These are phyloP conservation scores for Melitaea cinxia DNA, from an alignment of 1,140 invertebrate genomes.

Conservation along the genomic window DNA sequence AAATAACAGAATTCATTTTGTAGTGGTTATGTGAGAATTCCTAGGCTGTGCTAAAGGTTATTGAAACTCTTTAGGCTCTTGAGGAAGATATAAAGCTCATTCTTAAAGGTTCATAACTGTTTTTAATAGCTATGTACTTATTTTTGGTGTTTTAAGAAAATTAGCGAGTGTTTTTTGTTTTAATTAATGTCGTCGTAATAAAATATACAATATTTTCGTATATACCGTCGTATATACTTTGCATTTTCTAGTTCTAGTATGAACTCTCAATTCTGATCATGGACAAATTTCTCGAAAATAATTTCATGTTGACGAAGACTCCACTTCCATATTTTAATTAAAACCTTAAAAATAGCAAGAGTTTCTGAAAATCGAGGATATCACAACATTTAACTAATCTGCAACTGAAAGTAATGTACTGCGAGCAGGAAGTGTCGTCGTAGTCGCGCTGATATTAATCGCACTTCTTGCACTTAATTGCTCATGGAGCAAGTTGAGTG, in stretches of 20 bases:
- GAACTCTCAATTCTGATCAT: too few relatives aligned
- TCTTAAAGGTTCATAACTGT: too few relatives aligned
- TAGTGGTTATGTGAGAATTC: conserved; percentile 9
- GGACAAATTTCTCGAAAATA: too few relatives aligned
- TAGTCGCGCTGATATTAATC: conserved; percentile 37
- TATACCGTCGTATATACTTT: too few relatives aligned
- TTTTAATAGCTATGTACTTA: too few relatives aligned
- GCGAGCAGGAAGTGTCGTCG: conserved; percentile 27
- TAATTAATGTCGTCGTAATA: too few relatives aligned
- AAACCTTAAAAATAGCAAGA: not conserved
- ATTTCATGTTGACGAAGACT: not conserved
- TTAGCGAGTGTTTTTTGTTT: too few relatives aligned
- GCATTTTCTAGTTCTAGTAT: too few relatives aligned
- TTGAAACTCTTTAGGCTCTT: too few relatives aligned
- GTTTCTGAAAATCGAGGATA: not conserved
- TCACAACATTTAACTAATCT: not conserved
- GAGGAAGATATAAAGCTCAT: too few relatives aligned
- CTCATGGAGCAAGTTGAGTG: conserved; percentile 5
- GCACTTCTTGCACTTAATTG: conserved; percentile 30
- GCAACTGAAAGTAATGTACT: conserved; percentile 37
- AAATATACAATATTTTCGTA: too few relatives aligned
- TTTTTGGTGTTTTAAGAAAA: too few relatives aligned
- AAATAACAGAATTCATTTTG: conserved; percentile 25
- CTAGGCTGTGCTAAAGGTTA: conserved; percentile 11
- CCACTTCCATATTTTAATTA: not conserved